Percentiles rank a stretch among this genome's conserved stretches.
Conservation (phyloP, 2,888 invertebrate genomes). For the Apoderus coryli region DNA sequence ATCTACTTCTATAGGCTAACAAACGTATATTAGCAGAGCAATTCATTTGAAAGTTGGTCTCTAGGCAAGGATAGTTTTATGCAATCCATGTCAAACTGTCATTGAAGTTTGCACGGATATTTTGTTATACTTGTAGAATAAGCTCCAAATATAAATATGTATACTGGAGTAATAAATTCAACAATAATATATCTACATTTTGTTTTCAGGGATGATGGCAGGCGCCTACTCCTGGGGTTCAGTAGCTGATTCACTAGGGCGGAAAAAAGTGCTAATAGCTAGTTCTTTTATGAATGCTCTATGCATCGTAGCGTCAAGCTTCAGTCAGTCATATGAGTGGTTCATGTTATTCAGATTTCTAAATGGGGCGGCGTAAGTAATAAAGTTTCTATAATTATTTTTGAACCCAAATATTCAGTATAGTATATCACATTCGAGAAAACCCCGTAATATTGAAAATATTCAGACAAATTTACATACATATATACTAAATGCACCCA, state of each 20-base stretch:
- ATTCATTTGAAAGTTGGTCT: no score
- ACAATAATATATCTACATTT: no score
- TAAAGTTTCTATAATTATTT: constrained; percentile 1
- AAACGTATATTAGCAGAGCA: no score
- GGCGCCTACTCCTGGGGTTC: constrained; percentile 90
- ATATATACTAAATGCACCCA: not conserved
- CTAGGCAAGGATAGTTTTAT: no score
- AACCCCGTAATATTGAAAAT: not conserved
- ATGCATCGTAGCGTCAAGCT: constrained; percentile 81
- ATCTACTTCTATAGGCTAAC: no score
- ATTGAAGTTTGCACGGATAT: no score
- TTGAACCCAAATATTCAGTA: not conserved
- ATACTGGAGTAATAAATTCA: no score
- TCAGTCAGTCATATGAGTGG: constrained; percentile 74
- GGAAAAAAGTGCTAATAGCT: constrained; percentile 75
- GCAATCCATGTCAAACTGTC: no score
- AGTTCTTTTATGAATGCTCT: constrained; percentile 82
- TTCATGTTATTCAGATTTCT: constrained; percentile 85
- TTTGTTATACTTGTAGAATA: no score
- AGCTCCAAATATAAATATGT: no score
- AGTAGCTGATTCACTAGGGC: constrained; percentile 75
- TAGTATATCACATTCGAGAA: not conserved
- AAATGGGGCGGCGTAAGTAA: constrained; percentile 85
- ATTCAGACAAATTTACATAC: not conserved
- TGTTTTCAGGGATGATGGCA: constrained; percentile 63